phyloP scores from a whole-genome alignment of 1,140 invertebrate species.

The Magallana angulata region DNA sequence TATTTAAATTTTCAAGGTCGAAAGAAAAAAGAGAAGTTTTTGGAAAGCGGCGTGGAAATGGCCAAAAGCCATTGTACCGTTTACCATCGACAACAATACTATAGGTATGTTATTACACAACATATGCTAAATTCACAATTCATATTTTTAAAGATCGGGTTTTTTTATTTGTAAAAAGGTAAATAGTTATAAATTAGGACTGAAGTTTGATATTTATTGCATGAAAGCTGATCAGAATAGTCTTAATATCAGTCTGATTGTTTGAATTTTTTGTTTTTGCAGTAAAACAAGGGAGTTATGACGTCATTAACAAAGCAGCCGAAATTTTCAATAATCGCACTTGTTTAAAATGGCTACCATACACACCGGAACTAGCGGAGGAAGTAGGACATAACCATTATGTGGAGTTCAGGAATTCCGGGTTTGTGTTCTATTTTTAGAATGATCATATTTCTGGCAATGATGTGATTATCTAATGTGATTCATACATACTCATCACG shows the following conservation, averaged over 20 bases:
- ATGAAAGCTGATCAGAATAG: too few relatives aligned
- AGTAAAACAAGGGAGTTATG: background rate
- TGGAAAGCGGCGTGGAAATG: conserved; percentile 9
- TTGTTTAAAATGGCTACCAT: conserved; percentile 10
- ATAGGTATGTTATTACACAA: background rate
- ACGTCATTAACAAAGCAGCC: background rate
- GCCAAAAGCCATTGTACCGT: background rate
- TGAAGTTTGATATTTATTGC: too few relatives aligned
- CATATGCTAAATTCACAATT: too few relatives aligned
- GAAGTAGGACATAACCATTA: background rate
- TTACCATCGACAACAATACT: background rate
- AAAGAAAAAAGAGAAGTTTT: conserved; percentile 23
- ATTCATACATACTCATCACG: too few relatives aligned
- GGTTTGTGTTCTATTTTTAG: background rate
- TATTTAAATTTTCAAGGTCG: background rate
- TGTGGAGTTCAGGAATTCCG: background rate
- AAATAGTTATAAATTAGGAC: too few relatives aligned
- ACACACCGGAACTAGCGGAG: background rate
- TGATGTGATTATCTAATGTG: too few relatives aligned
- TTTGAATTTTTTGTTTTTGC: background rate
- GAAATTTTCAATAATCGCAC: conserved; percentile 1
- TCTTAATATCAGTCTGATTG: too few relatives aligned
- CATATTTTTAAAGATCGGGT: too few relatives aligned
- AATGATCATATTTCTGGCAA: too few relatives aligned
- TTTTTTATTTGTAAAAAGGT: too few relatives aligned